A percentile compares a stretch with the other conserved stretches of the same genome.
These are phyloP conservation scores for Drosophila recens DNA, from an alignment of 2,888 invertebrate species.

Conservation along the genomic window DNA sequence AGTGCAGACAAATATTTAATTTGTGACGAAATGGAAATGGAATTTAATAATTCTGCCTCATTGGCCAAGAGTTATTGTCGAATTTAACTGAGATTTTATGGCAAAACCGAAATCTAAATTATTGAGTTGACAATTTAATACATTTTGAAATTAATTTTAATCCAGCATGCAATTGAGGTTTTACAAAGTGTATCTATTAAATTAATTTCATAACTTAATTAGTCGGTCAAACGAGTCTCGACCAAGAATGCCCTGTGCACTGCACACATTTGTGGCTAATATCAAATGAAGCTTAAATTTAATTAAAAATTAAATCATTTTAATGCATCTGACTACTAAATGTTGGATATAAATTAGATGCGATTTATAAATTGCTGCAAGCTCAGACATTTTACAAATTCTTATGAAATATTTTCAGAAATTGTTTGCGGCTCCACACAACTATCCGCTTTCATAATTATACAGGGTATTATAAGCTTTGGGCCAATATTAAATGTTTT, in stretches of 20 bases:
- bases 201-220: conserved; percentile 23
- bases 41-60: conserved; percentile 6
- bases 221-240: neutral
- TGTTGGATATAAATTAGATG: neutral
- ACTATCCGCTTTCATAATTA: neutral
- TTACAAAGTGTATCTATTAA: conserved; percentile 15
- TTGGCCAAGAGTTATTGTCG: neutral
- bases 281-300: neutral
- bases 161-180: conserved; percentile 9
- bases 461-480: conserved; percentile 12
- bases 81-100: conserved; percentile 1
- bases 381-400: neutral
- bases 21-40: neutral
- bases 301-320: neutral
- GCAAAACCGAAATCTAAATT: neutral
- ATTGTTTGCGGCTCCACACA: neutral
- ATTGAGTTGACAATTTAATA: conserved; percentile 12
- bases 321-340: neutral
- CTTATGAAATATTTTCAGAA: neutral
- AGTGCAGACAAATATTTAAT: conserved; percentile 1
- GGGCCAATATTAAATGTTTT: neutral
- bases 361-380: neutral
- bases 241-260: neutral
- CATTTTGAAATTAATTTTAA: conserved; percentile 17
- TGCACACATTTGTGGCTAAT: neutral